Evolutionary conservation across 2,113 vertebrate species (phyloP), one percentile per base, ranked within the genome.

Genomic region (Sisor rabdophorus): DNA sequence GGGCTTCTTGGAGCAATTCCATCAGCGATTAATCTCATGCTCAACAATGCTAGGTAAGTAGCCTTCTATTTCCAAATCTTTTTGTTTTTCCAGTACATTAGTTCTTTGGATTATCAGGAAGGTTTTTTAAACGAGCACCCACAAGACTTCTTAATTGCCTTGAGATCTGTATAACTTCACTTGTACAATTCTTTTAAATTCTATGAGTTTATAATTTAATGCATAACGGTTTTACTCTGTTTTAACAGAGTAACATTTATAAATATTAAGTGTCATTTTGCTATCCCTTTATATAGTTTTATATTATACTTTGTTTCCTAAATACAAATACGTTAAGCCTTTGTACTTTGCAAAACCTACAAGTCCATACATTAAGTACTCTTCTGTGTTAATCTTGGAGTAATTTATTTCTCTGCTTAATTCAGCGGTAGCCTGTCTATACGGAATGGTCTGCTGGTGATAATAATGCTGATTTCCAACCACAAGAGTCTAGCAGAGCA

Each of bases 401-500:
- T 73, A 0, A 24, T 71, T 30, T 71, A 15, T 36, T 13, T 67
- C 58, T 76, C 3, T 75, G 1, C 63, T 73, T 79, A 24, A 40
- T 65, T 77, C 80, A 98, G 96, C 83, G 95, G 93, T 70, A 85
- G 85, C 16, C 87, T 89, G 0, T 93, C 93, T 0, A 94, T 97
- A 77, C 89, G 83, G 53, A 95, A 95, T 2, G 96, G 96, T 3
- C 88, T 98, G 55, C 91, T 96, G 58, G 91, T 99, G 47, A 84
- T 95, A 86, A 93, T 90, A 84, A 89, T 92, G 91, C 92, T 99
- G 79, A 88, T 96, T 58, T 93, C 93, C 1, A 89, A 89, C 82
- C 95, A 97, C 74, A 94, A 93, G 81, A 93, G 91, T 52, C 89
- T 98, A 85, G 94, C 94, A 0, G 94, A 96, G 85, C 95, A 95